phyloP scores from a whole-genome alignment of 2,888 invertebrate genomes.

The Hymenopus coronatus region DNA sequence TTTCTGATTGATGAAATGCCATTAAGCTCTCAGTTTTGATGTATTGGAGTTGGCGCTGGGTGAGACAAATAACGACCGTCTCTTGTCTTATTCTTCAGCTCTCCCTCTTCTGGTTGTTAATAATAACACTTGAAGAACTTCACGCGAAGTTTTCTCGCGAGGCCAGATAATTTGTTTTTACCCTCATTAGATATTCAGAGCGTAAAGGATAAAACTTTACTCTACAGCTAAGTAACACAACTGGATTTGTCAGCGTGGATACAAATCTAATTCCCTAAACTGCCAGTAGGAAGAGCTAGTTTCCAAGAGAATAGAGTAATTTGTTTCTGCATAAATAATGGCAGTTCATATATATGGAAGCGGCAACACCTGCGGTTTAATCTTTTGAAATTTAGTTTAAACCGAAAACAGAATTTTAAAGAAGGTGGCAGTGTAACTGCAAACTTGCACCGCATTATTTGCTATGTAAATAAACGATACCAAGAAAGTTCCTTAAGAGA shows the following conservation, averaged over 20 bases:
- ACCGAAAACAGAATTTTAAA: too few species aligned
- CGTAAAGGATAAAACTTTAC: not conserved
- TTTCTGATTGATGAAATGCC: not conserved
- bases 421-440: too few species aligned
- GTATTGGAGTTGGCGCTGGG: not conserved
- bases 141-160: not conserved
- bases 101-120: not conserved
- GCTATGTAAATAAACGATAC: too few species aligned
- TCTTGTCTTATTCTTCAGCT: not conserved
- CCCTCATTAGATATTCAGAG: not conserved
- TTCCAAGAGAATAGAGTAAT: not conserved
- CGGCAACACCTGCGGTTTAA: too few species aligned
- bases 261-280: not conserved
- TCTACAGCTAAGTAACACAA: not conserved
- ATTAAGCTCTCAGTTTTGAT: not conserved
- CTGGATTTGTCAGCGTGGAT: not conserved
- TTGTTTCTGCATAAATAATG: not conserved
- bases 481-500: too few species aligned
- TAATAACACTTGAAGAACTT: not conserved
- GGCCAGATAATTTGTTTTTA: not conserved
- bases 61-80: not conserved
- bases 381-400: too few species aligned
- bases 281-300: not conserved
- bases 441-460: too few species aligned
- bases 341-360: not conserved